Evolutionary conservation across 2,797 vertebrate species (phyloP).

Genomic region (Gephyroberyx darwinii): DNA sequence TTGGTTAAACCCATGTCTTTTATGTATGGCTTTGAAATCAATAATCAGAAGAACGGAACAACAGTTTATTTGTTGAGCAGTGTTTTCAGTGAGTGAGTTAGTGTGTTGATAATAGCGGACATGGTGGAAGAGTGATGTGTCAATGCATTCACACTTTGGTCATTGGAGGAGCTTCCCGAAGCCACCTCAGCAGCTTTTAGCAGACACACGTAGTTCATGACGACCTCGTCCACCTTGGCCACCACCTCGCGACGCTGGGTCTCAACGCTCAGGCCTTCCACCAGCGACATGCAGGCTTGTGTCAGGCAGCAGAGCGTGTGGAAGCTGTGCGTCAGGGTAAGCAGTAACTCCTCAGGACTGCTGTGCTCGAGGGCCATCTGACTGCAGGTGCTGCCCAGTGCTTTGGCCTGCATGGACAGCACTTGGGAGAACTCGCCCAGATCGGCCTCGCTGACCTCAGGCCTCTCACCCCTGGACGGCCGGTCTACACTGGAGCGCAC

Average conservation of each 20-base stretch:
- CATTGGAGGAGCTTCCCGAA: slow-evolving; percentile 82
- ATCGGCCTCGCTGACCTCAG: slow-evolving; percentile 80
- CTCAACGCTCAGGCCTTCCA: slow-evolving; percentile 87
- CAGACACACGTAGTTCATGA: slow-evolving; percentile 91
- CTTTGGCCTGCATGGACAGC: slow-evolving; percentile 89
- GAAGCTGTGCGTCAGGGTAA: slow-evolving; percentile 94
- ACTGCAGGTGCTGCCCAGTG: slow-evolving; percentile 90
- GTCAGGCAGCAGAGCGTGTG: slow-evolving; percentile 93
- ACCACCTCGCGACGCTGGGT: slow-evolving; percentile 86
- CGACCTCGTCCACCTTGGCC: slow-evolving; percentile 87
- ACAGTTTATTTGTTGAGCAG: slow-evolving; percentile 88
- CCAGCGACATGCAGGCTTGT: slow-evolving; percentile 93
- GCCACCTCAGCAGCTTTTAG: slow-evolving; percentile 89
- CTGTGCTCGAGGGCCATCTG: slow-evolving; percentile 90
- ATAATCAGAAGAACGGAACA: slow-evolving; percentile 86
- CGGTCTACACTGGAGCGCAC: slow-evolving; percentile 83
- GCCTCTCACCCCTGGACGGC: slow-evolving; percentile 68
- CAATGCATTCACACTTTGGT: slow-evolving; percentile 89
- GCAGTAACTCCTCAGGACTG: slow-evolving; percentile 91
- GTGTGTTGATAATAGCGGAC: slow-evolving; percentile 92
- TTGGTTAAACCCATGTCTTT: slow-evolving; percentile 79
- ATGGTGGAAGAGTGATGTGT: slow-evolving; percentile 90
- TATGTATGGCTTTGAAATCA: slow-evolving; percentile 98
- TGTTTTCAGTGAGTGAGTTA: slow-evolving; percentile 93
- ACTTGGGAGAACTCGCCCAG: slow-evolving; percentile 87